These are phyloP conservation scores for Thaleichthys pacificus DNA, from an alignment of 2,797 vertebrate genomes.

Conservation along the genomic window DNA sequence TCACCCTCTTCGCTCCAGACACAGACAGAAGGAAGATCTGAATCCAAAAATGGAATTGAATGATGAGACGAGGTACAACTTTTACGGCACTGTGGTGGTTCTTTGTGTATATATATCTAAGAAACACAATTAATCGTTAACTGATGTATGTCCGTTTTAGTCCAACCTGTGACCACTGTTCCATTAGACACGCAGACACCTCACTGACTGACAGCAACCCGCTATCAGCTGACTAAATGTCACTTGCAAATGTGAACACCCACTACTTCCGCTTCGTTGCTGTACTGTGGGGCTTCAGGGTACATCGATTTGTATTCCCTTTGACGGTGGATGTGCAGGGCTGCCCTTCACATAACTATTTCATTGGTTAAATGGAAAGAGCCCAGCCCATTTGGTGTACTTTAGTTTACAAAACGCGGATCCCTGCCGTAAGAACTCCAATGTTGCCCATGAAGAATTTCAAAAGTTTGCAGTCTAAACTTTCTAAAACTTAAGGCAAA, in stretches of 20 bases:
- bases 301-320: background rate
- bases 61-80: background rate
- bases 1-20: conserved; percentile 57
- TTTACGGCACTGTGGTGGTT: conserved; percentile 4
- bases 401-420: conserved; percentile 1
- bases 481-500: background rate
- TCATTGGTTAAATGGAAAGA: background rate
- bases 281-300: background rate
- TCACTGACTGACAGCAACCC: conserved; percentile 34
- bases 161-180: conserved; percentile 8
- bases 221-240: conserved; percentile 72
- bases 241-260: conserved; percentile 58
- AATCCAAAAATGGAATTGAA: conserved; percentile 3
- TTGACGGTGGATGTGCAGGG: background rate
- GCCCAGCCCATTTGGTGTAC: conserved; percentile 3
- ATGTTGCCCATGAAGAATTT: background rate
- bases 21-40: background rate
- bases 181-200: conserved; percentile 27
- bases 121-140: background rate
- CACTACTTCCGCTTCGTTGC: conserved; percentile 19
- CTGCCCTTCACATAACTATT: background rate
- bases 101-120: background rate
- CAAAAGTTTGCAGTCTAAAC: background rate
- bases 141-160: background rate
- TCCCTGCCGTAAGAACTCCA: background rate